Conservation (phyloP, 2,113 vertebrate genomes). For the Chrysochloris asiatica region DNA sequence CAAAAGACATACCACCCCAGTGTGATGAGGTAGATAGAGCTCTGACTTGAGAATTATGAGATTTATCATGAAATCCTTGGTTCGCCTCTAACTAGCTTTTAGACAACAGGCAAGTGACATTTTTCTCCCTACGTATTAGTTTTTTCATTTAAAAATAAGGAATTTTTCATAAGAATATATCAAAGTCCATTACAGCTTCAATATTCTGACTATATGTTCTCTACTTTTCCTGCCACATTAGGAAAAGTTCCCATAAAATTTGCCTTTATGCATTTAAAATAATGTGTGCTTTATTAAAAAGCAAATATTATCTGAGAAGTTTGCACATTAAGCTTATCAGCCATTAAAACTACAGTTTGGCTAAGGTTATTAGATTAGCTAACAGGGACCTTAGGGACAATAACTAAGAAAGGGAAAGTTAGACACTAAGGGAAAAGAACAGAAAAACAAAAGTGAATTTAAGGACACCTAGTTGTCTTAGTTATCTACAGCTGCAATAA, state of each 20-base stretch:
- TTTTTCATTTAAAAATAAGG: background rate
- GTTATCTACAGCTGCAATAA: too few species aligned
- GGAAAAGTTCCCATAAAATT: background rate
- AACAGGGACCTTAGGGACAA: background rate
- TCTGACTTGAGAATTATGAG: constrained; percentile 10
- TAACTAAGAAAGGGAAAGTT: constrained; percentile 4
- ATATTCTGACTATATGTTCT: background rate
- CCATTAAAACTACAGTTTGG: constrained; percentile 21
- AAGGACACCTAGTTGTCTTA: too few species aligned
- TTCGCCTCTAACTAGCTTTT: constrained; percentile 27
- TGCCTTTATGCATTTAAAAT: background rate
- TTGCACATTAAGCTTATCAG: constrained; percentile 19
- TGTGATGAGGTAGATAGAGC: too few species aligned
- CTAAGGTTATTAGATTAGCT: constrained; percentile 52
- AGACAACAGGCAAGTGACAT: background rate
- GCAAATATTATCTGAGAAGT: constrained; percentile 51
- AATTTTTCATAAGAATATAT: constrained; percentile 19
- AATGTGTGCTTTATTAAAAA: constrained; percentile 13
- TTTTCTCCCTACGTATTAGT: background rate
- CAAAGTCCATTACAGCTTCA: background rate
- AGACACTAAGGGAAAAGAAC: background rate
- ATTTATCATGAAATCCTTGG: background rate
- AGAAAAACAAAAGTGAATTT: too few species aligned
- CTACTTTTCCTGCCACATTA: background rate
- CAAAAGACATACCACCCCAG: background rate